Base-by-base conservation (phyloP, 2,888 invertebrate species). In the Ashinkailepas kermadecensis region DNA sequence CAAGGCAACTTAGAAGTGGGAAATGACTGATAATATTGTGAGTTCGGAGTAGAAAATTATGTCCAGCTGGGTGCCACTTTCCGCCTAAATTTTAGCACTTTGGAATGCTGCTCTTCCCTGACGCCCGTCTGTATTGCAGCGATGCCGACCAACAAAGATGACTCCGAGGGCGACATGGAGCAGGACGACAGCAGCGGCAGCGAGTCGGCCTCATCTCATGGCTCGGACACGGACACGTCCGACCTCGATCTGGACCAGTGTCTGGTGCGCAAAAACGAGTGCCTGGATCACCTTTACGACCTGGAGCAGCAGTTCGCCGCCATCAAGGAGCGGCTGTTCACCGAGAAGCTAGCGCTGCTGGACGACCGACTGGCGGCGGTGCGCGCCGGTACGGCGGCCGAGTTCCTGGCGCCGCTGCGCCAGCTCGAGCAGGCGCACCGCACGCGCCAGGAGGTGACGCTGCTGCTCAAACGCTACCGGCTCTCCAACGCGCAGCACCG, bases 241-340 rank as follows among this genome's bases (percentile, higher is more conserved):
- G 97, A 97, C 88, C 93, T 97, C 93, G 96, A 97, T 87, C 96
- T 95, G 87, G 93, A 92, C 84, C 96, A 96, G 88, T 96, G 95
- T 85, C 96, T 96, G 86, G 90, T 92, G 82, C 89, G 95, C 81
- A 90, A 95, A 84, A 92, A 91, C 84, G 95, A 95, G 86, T 94
- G 94, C 86, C 90, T 95, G 85, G 94, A 95, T 86, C 95, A 95
- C 87, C 89, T 97, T 87, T 92, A 92, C 15, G 95, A 96, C 87
- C 88, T 97, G 83, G 97, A 97, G 88, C 91, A 92, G 81, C 96
- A 97, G 87, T 98, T 97, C 88, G 90, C 91, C 15, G 90, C 93
- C 57, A 90, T 97, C 0, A 92, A 95, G 81, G 97, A 97, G 87
- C 94, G 96, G 91, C 86, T 92, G 15, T 97, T 95, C 87, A 91